Evolutionary conservation across 2,797 vertebrate genomes (phyloP), one percentile per base, ranked within the genome.

Genomic region (Spheniscus humboldti): DNA sequence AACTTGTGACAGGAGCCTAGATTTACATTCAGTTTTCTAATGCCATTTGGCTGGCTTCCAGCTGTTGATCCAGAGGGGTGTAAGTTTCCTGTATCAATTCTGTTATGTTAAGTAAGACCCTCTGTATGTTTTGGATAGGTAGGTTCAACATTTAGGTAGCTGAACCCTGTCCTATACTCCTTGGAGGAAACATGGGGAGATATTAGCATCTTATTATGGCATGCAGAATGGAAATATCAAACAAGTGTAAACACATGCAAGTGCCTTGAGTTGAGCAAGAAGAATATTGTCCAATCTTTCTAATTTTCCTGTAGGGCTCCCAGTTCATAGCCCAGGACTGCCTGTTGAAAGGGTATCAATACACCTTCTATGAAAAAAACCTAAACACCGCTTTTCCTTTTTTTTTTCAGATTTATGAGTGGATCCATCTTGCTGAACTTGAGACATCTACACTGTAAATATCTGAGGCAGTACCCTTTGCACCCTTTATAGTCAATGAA

Each of bases 341-440:
- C 14, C 5, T 57, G 11, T 59, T 89, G 41, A 69, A 67, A 81
- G 18, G 3, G 1, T 62, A 53, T 28, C 37, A 43, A 90, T 52
- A 53, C 2, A 56, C 8, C 2, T 30, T n/a, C 5, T 60, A 37
- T 45, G 19, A 45, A 57, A 41, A 62, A 91, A 68, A 7, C 1
- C 1, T 5, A 43, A 80, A 25, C 17, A 25, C 2, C 1, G 1
- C 13, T 27, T 57, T 50, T 18, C 1, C 35, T 7, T 57, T 16
- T 27, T 7, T 39, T 9, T 3, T 12, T 6, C 15, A 45, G 28
- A 23, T 18, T 75, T 82, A 88, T 69, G 17, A 6, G 0, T 59
- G n/a, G 9, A 79, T 56, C 2, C 11, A 18, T 18, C 7, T 72
- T 9, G 3, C 16, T 79, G n/a, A 75, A 75, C 14, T 43, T 79